A percentile compares a stretch with the other conserved stretches of the same genome.
Conservation (phyloP, 2,888 invertebrate genomes). For the Andricus curvator region DNA sequence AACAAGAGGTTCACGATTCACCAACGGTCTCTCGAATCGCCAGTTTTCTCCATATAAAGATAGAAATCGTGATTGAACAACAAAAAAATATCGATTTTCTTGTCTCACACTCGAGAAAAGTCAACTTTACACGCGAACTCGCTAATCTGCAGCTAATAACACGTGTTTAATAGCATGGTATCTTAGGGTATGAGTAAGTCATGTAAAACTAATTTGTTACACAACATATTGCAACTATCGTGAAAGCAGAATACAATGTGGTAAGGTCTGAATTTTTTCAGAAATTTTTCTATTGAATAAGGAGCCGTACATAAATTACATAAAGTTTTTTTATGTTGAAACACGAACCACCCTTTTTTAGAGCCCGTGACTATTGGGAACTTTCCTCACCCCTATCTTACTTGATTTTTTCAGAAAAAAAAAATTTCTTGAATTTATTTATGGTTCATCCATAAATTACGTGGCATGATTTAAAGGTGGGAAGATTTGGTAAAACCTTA, state of each 20-base stretch:
- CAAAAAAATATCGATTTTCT: slow-evolving; percentile 35
- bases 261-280: neutral
- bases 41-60: slow-evolving; percentile 25
- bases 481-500: too few species aligned
- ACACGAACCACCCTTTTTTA: too few species aligned
- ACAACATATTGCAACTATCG: neutral
- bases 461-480: accelerated
- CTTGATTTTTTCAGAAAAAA: too few species aligned
- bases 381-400: too few species aligned
- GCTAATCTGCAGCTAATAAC: neutral
- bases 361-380: too few species aligned
- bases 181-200: neutral
- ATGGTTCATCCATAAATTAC: too few species aligned
- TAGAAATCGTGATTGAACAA: slow-evolving; percentile 41
- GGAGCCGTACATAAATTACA: too few species aligned
- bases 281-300: neutral
- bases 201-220: slow-evolving; percentile 6
- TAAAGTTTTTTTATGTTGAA: too few species aligned
- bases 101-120: neutral
- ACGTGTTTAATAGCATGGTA: neutral
- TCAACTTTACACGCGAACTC: neutral
- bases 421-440: too few species aligned
- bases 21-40: slow-evolving; percentile 14
- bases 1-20: slow-evolving; percentile 53
- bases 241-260: neutral